These are phyloP conservation scores for Cheirogaleus medius DNA, from an alignment of 2,113 vertebrate species.

Conservation along the genomic window DNA sequence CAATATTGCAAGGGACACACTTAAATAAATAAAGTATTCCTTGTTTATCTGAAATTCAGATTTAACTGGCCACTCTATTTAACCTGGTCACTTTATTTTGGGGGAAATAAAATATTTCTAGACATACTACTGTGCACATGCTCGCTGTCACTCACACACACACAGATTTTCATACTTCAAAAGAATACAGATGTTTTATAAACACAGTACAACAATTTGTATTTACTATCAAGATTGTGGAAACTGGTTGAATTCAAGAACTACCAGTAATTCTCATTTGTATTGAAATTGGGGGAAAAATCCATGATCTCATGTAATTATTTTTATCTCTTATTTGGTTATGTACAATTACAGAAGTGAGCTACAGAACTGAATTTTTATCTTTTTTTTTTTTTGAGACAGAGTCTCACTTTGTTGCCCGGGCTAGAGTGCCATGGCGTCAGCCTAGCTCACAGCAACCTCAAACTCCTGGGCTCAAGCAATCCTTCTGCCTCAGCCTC, in stretches of 20 bases:
- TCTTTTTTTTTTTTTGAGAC: no score
- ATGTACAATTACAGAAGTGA: slow-evolving; percentile 43
- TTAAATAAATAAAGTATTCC: not conserved
- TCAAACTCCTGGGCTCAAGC: no score
- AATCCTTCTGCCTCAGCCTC: no score
- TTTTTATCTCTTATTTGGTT: slow-evolving; percentile 22
- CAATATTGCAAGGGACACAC: not conserved
- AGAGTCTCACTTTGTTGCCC: no score
- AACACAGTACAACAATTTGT: not conserved
- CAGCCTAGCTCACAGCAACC: no score
- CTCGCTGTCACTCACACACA: not conserved
- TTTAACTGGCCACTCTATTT: not conserved
- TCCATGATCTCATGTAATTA: not conserved
- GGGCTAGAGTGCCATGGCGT: no score
- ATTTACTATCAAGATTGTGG: not conserved
- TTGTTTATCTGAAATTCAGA: slow-evolving; percentile 2
- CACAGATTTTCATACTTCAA: not conserved
- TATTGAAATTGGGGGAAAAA: slow-evolving; percentile 13
- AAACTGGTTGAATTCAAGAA: slow-evolving; percentile 39
- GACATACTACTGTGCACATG: not conserved
- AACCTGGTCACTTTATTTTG: not conserved
- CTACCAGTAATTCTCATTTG: slow-evolving; percentile 16
- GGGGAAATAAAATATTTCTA: slow-evolving; percentile 19
- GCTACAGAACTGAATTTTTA: not conserved
- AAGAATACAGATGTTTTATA: not conserved